Percentiles rank a stretch among this genome's conserved stretches.
Conservation (phyloP, 2,888 invertebrate genomes). For the Tanypteryx hageni region DNA sequence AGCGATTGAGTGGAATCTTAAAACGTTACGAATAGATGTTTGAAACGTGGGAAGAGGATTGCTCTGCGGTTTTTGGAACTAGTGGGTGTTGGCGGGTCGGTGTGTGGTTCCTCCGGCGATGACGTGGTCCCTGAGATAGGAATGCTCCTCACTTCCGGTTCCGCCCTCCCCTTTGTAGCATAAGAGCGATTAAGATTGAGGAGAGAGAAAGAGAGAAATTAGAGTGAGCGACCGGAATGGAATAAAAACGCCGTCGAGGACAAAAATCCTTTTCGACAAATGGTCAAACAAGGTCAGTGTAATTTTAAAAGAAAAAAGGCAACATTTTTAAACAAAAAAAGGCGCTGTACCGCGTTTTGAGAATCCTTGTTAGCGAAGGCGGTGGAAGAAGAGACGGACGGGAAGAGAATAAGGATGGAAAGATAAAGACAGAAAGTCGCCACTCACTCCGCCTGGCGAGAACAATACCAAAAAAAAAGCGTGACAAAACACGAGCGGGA, state of each 20-base stretch:
- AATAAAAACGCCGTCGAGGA: not conserved
- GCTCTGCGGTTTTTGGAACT: not conserved
- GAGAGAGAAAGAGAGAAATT: not conserved
- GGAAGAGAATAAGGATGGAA: not conserved
- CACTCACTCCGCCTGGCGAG: not conserved
- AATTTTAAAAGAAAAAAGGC: not conserved
- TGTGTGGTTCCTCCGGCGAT: not conserved
- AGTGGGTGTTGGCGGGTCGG: not conserved
- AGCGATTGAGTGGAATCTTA: too few relatives aligned
- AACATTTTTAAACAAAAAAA: not conserved
- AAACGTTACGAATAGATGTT: not conserved
- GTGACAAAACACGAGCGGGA: slow-evolving; percentile 4
- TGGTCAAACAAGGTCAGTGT: not conserved
- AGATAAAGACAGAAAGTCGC: not conserved
- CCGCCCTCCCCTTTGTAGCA: not conserved
- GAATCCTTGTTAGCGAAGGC: not conserved
- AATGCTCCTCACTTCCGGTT: slow-evolving; percentile 18
- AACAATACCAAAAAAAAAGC: not conserved
- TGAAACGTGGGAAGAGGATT: not conserved
- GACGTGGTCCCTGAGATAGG: slow-evolving; percentile 16
- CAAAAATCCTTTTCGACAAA: too few relatives aligned
- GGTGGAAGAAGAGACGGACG: not conserved
- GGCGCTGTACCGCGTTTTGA: not conserved
- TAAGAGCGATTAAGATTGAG: not conserved
- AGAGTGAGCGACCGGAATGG: not conserved